A percentile compares a stretch with the other conserved stretches of the same genome.
Evolutionary conservation across 1,140 invertebrate genomes (phyloP).

Genomic region (Lepidotrigona ventralis): DNA sequence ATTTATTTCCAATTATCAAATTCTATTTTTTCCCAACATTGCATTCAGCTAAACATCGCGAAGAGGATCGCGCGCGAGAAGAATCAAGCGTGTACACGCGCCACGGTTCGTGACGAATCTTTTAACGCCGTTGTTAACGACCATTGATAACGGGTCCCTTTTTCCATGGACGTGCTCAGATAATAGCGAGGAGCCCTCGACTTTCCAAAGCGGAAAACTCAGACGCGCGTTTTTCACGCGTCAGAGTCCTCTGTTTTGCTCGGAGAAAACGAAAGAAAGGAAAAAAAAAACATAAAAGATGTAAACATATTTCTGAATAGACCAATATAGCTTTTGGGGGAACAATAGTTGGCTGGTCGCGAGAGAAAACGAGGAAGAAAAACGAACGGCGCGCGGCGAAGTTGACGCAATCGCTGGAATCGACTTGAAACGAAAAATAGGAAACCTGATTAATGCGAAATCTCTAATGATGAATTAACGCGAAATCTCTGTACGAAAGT

Average conservation of each 20-base stretch:
- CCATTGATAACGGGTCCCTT: constrained; percentile 40
- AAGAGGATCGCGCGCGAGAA: not conserved
- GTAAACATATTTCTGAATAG: constrained; percentile 47
- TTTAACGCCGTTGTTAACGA: constrained; percentile 32
- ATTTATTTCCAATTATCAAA: too few relatives aligned
- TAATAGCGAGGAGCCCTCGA: constrained; percentile 50
- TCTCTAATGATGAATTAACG: constrained; percentile 8
- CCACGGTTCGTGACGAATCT: constrained; percentile 34
- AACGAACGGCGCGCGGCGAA: constrained; percentile 22
- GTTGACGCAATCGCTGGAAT: constrained; percentile 50
- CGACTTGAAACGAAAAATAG: not conserved
- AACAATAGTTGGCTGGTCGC: constrained; percentile 57
- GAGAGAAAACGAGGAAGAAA: constrained; percentile 29
- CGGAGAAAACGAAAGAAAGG: not conserved
- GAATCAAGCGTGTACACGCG: not conserved
- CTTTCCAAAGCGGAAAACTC: constrained; percentile 59
- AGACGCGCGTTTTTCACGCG: constrained; percentile 19
- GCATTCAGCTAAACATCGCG: too few relatives aligned
- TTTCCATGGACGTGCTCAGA: constrained; percentile 57
- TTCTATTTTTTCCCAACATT: too few relatives aligned
- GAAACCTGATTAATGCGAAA: constrained; percentile 1
- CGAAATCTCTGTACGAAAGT: not conserved
- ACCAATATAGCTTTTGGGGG: constrained; percentile 24
- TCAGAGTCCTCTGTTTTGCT: not conserved
- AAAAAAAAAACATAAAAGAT: constrained; percentile 31